These are phyloP conservation scores for Drosophila kikkawai DNA, from an alignment of 1,140 invertebrate species.

Conservation along the genomic window DNA sequence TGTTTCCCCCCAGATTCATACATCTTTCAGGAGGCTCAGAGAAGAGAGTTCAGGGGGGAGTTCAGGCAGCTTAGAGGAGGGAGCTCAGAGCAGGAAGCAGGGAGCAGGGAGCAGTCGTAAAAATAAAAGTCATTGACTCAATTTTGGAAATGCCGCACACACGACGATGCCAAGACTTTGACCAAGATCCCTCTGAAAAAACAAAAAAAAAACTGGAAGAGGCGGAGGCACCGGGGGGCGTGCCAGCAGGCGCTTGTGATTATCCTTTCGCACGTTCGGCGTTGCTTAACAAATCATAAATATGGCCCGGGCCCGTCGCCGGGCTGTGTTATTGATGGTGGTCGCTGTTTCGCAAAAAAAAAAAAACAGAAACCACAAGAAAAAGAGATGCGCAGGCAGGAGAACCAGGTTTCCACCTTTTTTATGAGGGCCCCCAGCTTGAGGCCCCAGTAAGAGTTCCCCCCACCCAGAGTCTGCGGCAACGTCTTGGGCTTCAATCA, in stretches of 20 bases:
- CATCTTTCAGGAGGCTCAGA: background rate
- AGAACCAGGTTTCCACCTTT: slow-evolving; percentile 67
- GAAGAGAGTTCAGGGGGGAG: background rate
- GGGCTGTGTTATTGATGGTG: slow-evolving; percentile 75
- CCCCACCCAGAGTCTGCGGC: background rate
- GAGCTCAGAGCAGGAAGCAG: background rate
- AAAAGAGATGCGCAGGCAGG: background rate
- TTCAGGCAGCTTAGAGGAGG: too few species aligned
- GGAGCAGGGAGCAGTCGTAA: slow-evolving; percentile 50
- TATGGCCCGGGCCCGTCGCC: slow-evolving; percentile 63
- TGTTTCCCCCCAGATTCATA: slow-evolving; percentile 1
- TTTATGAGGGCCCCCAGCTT: slow-evolving; percentile 61
- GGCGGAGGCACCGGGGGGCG: slow-evolving; percentile 59
- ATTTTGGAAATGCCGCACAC: slow-evolving; percentile 82
- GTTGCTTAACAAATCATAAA: slow-evolving; percentile 83
- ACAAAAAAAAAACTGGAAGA: background rate
- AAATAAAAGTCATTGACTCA: slow-evolving; percentile 83
- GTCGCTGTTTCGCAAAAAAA: slow-evolving; percentile 46
- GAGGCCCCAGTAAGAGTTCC: slow-evolving; percentile 14
- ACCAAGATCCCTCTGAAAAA: background rate
- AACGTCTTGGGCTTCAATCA: slow-evolving; percentile 63
- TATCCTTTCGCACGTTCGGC: slow-evolving; percentile 82
- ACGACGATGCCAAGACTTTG: slow-evolving; percentile 45
- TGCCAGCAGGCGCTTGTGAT: slow-evolving; percentile 80
- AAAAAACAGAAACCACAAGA: slow-evolving; percentile 37